Base-by-base conservation (phyloP, 2,797 vertebrate genomes). In the Alcedo quadribrachys region DNA sequence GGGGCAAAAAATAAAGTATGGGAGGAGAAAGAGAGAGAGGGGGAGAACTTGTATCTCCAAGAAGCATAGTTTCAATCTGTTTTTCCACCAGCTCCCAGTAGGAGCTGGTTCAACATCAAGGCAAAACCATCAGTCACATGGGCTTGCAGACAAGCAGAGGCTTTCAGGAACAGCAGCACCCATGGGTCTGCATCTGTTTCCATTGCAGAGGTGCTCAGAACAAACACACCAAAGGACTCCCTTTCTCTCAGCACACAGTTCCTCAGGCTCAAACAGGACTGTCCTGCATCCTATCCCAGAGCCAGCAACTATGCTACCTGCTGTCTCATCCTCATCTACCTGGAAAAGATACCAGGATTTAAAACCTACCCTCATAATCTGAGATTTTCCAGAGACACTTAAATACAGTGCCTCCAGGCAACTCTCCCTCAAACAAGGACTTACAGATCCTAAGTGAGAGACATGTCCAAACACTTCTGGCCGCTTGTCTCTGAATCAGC, bases 391-490 rank as follows among this genome's bases (percentile, higher is more conserved):
- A 91, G 24, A 92, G 35, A 83, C 24, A 79, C 66, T 80, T 58
- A 81, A 95, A 89, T 79, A 89, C 67, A 68, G 61, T n/a, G 73
- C 82, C 80, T 77, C 75, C 86, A 69, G 54, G 67, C 66, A 91
- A 82, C 81, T 69, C 85, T 85, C 85, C 85, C 79, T 86, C 92
- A 78, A 90, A 95, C 78, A 93, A 95, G 55, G 93, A 86, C 89
- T 94, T 94, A 90, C 90, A 67, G 57, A 87, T 62, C 22, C 53
- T 91, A 94, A 85, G 71, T n/a, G 62, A 95, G 42, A 58, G 77
- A 97, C 70, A 82, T 97, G 87, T 97, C 94, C 94, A 90, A 94
- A 95, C 96, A 96, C 96, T 63, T 74, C 92, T 86, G 93, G 78
- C 82, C 30, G 22, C 61, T 92, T 69, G 84, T 91, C 86, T 92